These are phyloP conservation scores for Colius striatus DNA, from an alignment of 2,113 vertebrate genomes.

Conservation along the genomic window DNA sequence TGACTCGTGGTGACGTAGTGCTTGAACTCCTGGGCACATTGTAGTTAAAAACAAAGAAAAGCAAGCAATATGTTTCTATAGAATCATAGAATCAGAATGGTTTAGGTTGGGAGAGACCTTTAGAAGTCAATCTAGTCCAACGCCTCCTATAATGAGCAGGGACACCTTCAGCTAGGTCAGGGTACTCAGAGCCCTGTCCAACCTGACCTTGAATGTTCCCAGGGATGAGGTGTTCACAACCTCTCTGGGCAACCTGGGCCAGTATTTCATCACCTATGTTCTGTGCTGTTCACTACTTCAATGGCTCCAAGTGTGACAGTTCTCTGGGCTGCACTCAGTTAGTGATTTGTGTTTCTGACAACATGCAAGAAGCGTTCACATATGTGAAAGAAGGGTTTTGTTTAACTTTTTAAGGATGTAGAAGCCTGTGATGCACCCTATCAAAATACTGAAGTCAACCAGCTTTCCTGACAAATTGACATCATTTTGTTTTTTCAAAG, in stretches of 20 bases:
- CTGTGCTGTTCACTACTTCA: not conserved
- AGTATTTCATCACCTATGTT: not conserved
- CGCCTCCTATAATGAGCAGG: not conserved
- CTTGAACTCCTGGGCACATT: not conserved
- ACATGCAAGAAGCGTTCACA: not conserved
- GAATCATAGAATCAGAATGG: not conserved
- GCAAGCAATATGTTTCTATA: not conserved
- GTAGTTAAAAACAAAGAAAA: not conserved
- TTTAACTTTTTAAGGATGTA: not conserved
- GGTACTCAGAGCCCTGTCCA: not conserved
- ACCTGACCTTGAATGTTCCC: not conserved
- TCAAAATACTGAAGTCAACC: not conserved
- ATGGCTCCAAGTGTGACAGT: not conserved
- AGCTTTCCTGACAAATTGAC: not conserved
- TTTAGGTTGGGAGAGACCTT: not conserved
- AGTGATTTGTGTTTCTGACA: not conserved
- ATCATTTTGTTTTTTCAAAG: not conserved
- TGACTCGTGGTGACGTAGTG: not conserved
- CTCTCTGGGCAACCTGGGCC: not conserved
- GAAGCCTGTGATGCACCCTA: not conserved
- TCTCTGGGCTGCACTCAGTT: not conserved
- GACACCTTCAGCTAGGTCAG: not conserved
- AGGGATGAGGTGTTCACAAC: not conserved
- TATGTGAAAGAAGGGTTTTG: not conserved
- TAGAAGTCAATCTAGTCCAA: not conserved